A percentile compares a stretch with the other conserved stretches of the same genome.
Conservation (phyloP, 2,113 vertebrate species). For the Alethe diademata region DNA sequence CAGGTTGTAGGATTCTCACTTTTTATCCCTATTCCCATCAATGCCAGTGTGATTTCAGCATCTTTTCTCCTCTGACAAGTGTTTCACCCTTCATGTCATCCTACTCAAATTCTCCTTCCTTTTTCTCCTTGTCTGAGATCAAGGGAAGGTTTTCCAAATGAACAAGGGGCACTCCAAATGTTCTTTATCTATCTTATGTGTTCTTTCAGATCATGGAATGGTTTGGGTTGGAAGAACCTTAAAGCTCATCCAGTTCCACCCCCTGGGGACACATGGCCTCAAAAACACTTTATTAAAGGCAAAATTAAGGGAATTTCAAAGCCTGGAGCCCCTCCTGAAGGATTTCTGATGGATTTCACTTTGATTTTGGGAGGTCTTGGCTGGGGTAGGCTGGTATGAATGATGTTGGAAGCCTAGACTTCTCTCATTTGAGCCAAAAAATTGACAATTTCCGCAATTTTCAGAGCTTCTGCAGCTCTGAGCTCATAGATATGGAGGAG, state of each 20-base stretch:
- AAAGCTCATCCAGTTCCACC: rapidly evolving
- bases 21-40: neutral
- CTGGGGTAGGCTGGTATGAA: neutral
- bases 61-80: neutral
- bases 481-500: neutral
- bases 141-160: neutral
- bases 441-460: neutral
- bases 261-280: neutral
- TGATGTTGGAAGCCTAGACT: neutral
- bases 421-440: neutral
- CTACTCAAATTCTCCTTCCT: neutral
- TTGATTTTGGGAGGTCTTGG: neutral
- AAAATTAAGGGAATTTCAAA: neutral
- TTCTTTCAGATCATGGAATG: neutral
- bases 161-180: neutral
- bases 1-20: neutral
- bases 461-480: neutral
- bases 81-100: neutral
- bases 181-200: neutral
- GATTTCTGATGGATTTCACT: neutral
- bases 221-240: neutral
- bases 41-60: neutral
- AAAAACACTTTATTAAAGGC: neutral
- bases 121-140: neutral
- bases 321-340: neutral